phyloP scores from a whole-genome alignment of 2,797 vertebrate genomes.

The Pangasius mekongensis region DNA sequence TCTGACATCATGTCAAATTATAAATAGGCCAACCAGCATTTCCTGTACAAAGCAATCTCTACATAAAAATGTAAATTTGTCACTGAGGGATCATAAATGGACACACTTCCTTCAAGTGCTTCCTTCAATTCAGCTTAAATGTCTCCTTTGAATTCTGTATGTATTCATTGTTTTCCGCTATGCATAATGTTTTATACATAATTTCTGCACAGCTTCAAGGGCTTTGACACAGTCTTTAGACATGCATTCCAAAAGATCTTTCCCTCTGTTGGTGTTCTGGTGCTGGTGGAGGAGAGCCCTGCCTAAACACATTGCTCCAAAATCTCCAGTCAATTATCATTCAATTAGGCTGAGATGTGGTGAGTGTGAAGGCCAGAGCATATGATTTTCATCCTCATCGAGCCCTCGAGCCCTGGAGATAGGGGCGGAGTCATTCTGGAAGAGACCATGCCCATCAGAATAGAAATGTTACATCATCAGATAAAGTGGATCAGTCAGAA shows the following conservation, averaged over 20 bases:
- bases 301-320: neutral
- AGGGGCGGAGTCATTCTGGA: neutral
- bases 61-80: constrained; percentile 15
- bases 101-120: neutral
- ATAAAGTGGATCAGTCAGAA: neutral
- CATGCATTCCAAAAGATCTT: neutral
- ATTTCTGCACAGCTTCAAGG: neutral
- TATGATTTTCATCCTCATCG: neutral
- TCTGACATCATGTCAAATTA: neutral
- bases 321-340: neutral
- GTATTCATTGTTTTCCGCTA: neutral
- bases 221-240: neutral
- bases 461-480: neutral
- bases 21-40: constrained; percentile 9
- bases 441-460: neutral
- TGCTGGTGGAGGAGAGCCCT: neutral
- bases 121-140: neutral
- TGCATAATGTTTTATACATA: neutral
- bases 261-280: neutral
- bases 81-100: neutral
- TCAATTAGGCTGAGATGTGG: neutral
- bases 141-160: neutral
- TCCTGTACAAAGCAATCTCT: constrained; percentile 1
- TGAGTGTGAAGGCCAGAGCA: neutral
- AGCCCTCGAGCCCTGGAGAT: neutral